Evolutionary conservation across 2,797 vertebrate genomes (phyloP).

Genomic region (Notolepis coatsorum): DNA sequence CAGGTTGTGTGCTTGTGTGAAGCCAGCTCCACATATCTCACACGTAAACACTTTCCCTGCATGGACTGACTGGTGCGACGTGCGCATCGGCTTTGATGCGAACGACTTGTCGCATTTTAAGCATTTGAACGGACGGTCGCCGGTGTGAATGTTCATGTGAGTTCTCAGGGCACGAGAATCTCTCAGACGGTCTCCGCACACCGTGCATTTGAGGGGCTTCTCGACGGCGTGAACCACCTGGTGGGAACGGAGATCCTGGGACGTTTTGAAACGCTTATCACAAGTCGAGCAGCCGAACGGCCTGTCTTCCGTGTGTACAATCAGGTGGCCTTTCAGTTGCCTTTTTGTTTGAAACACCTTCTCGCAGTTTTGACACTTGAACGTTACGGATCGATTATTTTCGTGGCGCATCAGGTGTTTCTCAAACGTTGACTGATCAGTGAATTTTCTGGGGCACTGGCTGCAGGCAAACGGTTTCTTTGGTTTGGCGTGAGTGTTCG

Average conservation of each 20-base stretch:
- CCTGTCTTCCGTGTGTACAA: slow-evolving; percentile 48
- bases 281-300: slow-evolving; percentile 60
- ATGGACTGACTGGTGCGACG: slow-evolving; percentile 68
- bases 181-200: slow-evolving; percentile 65
- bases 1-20: slow-evolving; percentile 71
- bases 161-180: slow-evolving; percentile 59
- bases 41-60: slow-evolving; percentile 65
- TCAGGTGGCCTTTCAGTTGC: slow-evolving; percentile 61
- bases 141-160: slow-evolving; percentile 58
- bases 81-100: slow-evolving; percentile 50
- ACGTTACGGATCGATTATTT: slow-evolving; percentile 43
- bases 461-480: slow-evolving; percentile 44
- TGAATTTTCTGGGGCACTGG: slow-evolving; percentile 64
- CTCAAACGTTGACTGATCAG: slow-evolving; percentile 14
- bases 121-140: slow-evolving; percentile 60
- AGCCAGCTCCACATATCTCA: slow-evolving; percentile 65
- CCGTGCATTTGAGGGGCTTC: slow-evolving; percentile 55
- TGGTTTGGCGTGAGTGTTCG: slow-evolving; percentile 61
- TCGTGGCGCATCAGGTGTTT: slow-evolving; percentile 64
- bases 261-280: slow-evolving; percentile 66
- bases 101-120: slow-evolving; percentile 60
- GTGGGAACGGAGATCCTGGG: slow-evolving; percentile 59
- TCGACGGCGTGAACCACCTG: slow-evolving; percentile 52
- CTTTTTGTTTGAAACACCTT: slow-evolving; percentile 64
- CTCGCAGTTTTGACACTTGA: slow-evolving; percentile 59